Base-by-base conservation (phyloP, 2,797 vertebrate species). In the Paramormyrops hopkinsi region DNA sequence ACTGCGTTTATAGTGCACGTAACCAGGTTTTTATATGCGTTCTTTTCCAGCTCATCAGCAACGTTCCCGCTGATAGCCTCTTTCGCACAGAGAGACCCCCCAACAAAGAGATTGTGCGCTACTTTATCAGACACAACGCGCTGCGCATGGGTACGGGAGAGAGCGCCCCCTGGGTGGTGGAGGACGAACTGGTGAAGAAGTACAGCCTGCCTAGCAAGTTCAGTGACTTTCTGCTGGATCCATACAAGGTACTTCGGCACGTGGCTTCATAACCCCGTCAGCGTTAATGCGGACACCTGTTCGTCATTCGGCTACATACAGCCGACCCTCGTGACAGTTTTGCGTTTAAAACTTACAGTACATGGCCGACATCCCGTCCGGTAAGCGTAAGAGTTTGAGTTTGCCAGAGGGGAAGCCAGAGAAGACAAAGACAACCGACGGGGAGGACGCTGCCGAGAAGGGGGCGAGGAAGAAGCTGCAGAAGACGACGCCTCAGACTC, bases 71-170 rank as follows among this genome's bases (percentile, higher is more conserved):
- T 37, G 98, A 99, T 88, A 98, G 97, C 92, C 96, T 99, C 84
- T 96, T 94, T 90, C 97, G 99, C 86, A 97, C 98, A 0, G 98
- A 99, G 90, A 96, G 99, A 0, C 99, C 99, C 85, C 99, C 99
- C 59, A 99, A 98, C 94, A 99, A 99, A 93, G 99, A 99, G 94
- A 99, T 99, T 88, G 95, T 99, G 94, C 97, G 99, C 33, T 99
- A 99, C 91, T 99, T 99, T 93, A 99, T 99, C 93, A 96, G 98
- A 37, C 99, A 99, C 91, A 96, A 97, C 0, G 97, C 98, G 0
- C 94, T 99, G 41, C 96, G 98, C 56, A 94, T 98, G 2, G 99
- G 99, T 62, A 96, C 95, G 0, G 97, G 97, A 53, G 99, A 99
- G 94, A 99, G 97, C 0, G 97, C 98, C 59, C 98, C 99, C 0